phyloP scores from a whole-genome alignment of 2,888 invertebrate genomes.

The Fissipunctia ypsillon region DNA sequence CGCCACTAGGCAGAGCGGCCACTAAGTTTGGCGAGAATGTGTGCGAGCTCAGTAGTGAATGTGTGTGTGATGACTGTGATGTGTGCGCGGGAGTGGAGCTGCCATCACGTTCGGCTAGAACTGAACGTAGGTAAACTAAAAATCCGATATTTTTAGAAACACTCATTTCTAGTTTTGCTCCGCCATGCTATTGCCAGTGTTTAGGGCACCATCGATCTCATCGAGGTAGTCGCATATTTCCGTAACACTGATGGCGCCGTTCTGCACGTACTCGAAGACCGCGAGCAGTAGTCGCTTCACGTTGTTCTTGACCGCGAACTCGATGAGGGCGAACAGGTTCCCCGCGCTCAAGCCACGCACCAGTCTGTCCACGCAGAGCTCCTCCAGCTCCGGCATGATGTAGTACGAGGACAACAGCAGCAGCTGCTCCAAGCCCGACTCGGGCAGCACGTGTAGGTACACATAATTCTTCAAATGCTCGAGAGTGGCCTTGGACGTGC shows the following conservation, averaged over 20 bases:
- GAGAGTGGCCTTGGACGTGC: conserved; percentile 63
- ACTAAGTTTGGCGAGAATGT: no score
- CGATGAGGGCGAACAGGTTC: conserved; percentile 66
- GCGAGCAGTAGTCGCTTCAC: conserved; percentile 71
- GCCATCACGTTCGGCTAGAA: no score
- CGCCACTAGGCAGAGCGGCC: no score
- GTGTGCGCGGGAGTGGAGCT: no score
- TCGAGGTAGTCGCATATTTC: conserved; percentile 69
- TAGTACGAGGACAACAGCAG: conserved; percentile 75
- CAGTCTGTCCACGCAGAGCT: conserved; percentile 73
- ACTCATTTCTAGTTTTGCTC: no score
- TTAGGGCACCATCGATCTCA: background rate
- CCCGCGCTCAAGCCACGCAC: conserved; percentile 40
- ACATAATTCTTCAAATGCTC: conserved; percentile 76
- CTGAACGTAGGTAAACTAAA: no score
- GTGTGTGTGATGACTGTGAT: no score
- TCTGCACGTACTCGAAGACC: conserved; percentile 73
- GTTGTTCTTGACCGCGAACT: conserved; percentile 76
- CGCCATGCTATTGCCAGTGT: background rate
- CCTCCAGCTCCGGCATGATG: conserved; percentile 78
- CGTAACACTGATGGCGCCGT: conserved; percentile 62
- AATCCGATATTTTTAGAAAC: no score
- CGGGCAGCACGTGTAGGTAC: conserved; percentile 72
- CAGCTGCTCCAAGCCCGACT: conserved; percentile 72
- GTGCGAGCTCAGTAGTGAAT: no score